Conservation (phyloP, 2,888 invertebrate genomes). For the Physocephala rufipes region DNA sequence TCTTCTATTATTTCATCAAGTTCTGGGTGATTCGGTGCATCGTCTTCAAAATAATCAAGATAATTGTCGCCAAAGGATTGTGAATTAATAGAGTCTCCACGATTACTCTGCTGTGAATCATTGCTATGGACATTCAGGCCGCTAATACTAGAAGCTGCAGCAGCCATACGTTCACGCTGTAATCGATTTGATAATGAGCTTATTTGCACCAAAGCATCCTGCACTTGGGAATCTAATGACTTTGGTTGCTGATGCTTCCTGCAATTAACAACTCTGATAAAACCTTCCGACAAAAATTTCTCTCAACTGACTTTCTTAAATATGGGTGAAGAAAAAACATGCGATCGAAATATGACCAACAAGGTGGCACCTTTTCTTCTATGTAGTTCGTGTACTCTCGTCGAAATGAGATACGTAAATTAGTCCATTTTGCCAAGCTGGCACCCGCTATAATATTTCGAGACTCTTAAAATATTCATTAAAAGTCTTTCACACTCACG, state of each 20-base stretch:
- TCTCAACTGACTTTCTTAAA: slow-evolving; percentile 55
- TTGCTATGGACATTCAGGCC: slow-evolving; percentile 22
- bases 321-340: slow-evolving; percentile 64
- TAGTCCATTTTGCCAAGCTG: slow-evolving; percentile 64
- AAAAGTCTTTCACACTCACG: slow-evolving; percentile 48
- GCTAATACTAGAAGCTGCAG: slow-evolving; percentile 45
- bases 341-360: slow-evolving; percentile 63
- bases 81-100: slow-evolving; percentile 36
- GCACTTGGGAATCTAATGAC: slow-evolving; percentile 59
- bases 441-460: slow-evolving; percentile 53
- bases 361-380: slow-evolving; percentile 61
- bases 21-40: slow-evolving; percentile 57
- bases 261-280: not conserved
- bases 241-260: slow-evolving; percentile 60
- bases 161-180: slow-evolving; percentile 55
- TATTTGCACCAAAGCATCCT: slow-evolving; percentile 61
- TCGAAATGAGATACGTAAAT: slow-evolving; percentile 61
- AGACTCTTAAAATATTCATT: too few relatives aligned
- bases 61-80: slow-evolving; percentile 53
- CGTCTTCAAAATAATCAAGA: slow-evolving; percentile 60
- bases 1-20: slow-evolving; percentile 61
- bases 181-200: slow-evolving; percentile 57
- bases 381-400: slow-evolving; percentile 62
- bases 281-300: not conserved
- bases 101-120: slow-evolving; percentile 17